Conservation (phyloP, 2,797 vertebrate species). For the Acipenser ruthenus region DNA sequence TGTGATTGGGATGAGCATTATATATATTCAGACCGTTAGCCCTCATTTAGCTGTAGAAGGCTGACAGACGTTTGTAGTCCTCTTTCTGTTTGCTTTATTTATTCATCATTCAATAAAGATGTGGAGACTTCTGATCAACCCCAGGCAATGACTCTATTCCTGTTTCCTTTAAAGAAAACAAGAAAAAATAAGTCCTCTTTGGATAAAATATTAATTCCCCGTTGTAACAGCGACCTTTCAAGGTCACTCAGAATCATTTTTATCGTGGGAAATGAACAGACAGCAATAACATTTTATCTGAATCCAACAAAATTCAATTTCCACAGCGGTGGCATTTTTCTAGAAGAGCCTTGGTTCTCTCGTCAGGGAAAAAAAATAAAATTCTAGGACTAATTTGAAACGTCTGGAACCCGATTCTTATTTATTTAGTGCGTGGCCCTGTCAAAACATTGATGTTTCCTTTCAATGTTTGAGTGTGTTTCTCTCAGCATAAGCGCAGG, state of each 20-base stretch:
- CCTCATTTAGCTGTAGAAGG: no score
- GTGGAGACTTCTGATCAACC: constrained; percentile 16
- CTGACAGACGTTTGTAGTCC: background rate
- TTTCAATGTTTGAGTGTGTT: constrained; percentile 8
- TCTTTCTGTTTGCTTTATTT: background rate
- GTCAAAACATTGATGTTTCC: constrained; percentile 17
- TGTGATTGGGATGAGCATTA: no score
- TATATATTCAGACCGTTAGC: no score
- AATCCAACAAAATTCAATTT: constrained; percentile 48
- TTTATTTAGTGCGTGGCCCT: constrained; percentile 25
- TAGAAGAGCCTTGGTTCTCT: constrained; percentile 39
- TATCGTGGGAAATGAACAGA: constrained; percentile 45
- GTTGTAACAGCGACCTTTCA: constrained; percentile 41
- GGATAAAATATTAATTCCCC: constrained; percentile 57
- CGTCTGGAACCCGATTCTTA: constrained; percentile 13
- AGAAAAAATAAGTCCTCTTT: constrained; percentile 26
- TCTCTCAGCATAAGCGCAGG: constrained; percentile 38
- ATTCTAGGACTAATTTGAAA: constrained; percentile 8
- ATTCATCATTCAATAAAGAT: background rate
- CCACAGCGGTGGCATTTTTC: constrained; percentile 37
- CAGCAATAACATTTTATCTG: constrained; percentile 35
- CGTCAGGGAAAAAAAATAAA: constrained; percentile 28
- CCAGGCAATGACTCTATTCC: constrained; percentile 24
- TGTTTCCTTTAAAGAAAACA: constrained; percentile 8
- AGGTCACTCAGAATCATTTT: constrained; percentile 42